Conservation (phyloP, 2,888 invertebrate genomes). For the Acanthosoma haemorrhoidale region DNA sequence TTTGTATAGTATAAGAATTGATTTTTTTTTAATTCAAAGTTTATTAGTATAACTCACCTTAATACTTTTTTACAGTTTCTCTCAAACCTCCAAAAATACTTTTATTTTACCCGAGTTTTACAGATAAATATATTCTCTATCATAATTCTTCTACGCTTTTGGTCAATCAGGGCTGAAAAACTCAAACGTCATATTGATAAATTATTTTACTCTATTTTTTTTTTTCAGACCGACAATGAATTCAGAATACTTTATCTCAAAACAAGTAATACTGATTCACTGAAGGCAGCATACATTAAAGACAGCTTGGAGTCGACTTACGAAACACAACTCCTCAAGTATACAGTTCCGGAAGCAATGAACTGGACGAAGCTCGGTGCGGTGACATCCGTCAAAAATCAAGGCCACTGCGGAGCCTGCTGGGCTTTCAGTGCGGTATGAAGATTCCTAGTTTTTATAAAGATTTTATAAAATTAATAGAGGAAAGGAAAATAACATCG, state of each 20-base stretch:
- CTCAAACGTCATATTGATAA: too few relatives aligned
- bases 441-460: not conserved
- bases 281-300: not conserved
- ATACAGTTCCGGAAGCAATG: constrained; percentile 61
- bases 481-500: not conserved
- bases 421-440: constrained; percentile 31
- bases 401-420: constrained; percentile 18
- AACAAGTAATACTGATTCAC: not conserved
- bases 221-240: not conserved
- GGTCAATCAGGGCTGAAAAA: too few relatives aligned
- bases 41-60: too few relatives aligned
- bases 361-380: constrained; percentile 58
- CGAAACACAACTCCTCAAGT: too few relatives aligned
- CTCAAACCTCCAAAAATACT: too few relatives aligned
- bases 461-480: not conserved
- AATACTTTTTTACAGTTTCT: too few relatives aligned
- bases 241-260: constrained; percentile 44
- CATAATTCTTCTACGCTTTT: too few relatives aligned
- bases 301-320: constrained; percentile 48
- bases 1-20: too few relatives aligned
- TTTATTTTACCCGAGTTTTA: too few relatives aligned
- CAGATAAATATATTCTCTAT: too few relatives aligned
- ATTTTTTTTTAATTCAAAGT: too few relatives aligned
- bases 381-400: constrained; percentile 49
- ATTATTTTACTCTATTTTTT: too few relatives aligned